These are phyloP conservation scores for Danaus plexippus DNA, from an alignment of 1,140 invertebrate species.

Conservation along the genomic window DNA sequence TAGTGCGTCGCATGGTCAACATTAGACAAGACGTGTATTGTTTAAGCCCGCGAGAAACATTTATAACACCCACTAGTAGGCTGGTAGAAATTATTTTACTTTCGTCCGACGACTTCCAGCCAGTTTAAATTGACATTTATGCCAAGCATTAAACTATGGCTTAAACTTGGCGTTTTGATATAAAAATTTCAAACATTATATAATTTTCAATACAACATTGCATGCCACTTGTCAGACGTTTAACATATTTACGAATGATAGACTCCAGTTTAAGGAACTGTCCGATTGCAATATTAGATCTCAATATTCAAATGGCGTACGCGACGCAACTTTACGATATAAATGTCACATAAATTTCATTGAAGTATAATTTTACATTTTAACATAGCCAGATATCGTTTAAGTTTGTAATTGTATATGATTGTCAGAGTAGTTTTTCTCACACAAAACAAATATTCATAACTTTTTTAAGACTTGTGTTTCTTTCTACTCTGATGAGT, in stretches of 20 bases:
- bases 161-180: too few relatives aligned
- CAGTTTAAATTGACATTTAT: too few relatives aligned
- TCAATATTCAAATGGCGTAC: slow-evolving; percentile 12
- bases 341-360: slow-evolving; percentile 15
- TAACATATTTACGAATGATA: slow-evolving; percentile 6
- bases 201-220: too few relatives aligned
- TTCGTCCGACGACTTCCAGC: too few relatives aligned
- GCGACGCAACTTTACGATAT: slow-evolving; percentile 9
- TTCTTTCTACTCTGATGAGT: too few relatives aligned
- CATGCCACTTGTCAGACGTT: background rate
- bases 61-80: slow-evolving; percentile 36
- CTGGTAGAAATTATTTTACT: too few relatives aligned
- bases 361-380: background rate
- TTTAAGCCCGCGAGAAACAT: slow-evolving; percentile 34
- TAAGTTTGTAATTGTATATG: background rate
- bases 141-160: too few relatives aligned
- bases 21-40: slow-evolving; percentile 19
- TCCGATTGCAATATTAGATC: slow-evolving; percentile 15
- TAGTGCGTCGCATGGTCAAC: slow-evolving; percentile 20
- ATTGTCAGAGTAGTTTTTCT: background rate
- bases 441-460: background rate
- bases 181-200: too few relatives aligned
- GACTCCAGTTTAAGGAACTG: slow-evolving; percentile 12
- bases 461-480: background rate
- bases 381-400: too few relatives aligned